Percentiles rank a stretch among this genome's conserved stretches.
These are phyloP conservation scores for Xestobium rufovillosum DNA, from an alignment of 2,888 invertebrate genomes.

Conservation along the genomic window DNA sequence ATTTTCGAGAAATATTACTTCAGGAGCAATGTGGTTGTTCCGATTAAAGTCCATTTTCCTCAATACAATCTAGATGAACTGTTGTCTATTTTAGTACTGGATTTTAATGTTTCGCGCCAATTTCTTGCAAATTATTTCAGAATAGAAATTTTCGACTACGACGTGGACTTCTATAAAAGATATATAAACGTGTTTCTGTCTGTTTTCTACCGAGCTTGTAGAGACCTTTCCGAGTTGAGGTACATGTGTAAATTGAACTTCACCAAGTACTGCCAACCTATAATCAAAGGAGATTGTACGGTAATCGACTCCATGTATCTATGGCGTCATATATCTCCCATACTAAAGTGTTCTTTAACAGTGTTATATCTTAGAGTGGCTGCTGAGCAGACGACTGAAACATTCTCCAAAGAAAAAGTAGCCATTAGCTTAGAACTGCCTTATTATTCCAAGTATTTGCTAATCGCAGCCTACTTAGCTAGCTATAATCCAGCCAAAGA, in stretches of 20 bases:
- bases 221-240: slow-evolving; percentile 76
- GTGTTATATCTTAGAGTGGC: slow-evolving; percentile 65
- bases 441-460: slow-evolving; percentile 80
- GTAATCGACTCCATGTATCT: slow-evolving; percentile 60
- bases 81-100: slow-evolving; percentile 43
- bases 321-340: slow-evolving; percentile 74
- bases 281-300: slow-evolving; percentile 57
- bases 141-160: slow-evolving; percentile 28
- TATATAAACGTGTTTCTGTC: slow-evolving; percentile 77
- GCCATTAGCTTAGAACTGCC: slow-evolving; percentile 72
- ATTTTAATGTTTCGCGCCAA: slow-evolving; percentile 35
- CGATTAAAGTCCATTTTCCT: slow-evolving; percentile 66
- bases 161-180: slow-evolving; percentile 59
- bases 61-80: slow-evolving; percentile 73
- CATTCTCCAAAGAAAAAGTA: slow-evolving; percentile 36
- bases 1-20: slow-evolving; percentile 72
- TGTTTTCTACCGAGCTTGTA: slow-evolving; percentile 76
- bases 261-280: slow-evolving; percentile 69
- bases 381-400: slow-evolving; percentile 18
- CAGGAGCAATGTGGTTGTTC: slow-evolving; percentile 62
- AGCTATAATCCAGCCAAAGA: slow-evolving; percentile 87
- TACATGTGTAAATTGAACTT: slow-evolving; percentile 74
- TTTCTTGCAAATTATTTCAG: slow-evolving; percentile 26
- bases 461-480: slow-evolving; percentile 86
- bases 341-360: slow-evolving; percentile 66